phyloP scores from a whole-genome alignment of 2,888 invertebrate genomes.

The Keiferia lycopersicella region DNA sequence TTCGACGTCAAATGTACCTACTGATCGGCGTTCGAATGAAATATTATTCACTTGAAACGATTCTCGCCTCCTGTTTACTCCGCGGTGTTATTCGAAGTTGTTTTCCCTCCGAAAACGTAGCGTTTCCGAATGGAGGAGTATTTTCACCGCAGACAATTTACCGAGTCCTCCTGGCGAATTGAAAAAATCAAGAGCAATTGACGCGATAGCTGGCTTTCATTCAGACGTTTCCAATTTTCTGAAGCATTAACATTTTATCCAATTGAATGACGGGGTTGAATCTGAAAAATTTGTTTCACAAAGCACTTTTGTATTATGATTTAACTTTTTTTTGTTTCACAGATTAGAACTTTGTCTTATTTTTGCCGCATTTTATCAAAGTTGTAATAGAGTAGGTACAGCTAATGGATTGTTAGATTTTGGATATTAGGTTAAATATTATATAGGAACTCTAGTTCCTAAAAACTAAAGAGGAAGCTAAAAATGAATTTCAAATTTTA shows the following conservation, averaged over 20 bases:
- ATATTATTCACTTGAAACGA: slow-evolving; percentile 47
- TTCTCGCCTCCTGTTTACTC: slow-evolving; percentile 36
- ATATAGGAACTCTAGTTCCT: too few relatives aligned
- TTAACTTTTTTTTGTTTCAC: slow-evolving; percentile 14
- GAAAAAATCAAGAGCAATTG: slow-evolving; percentile 30
- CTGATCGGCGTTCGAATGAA: slow-evolving; percentile 53
- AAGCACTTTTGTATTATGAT: slow-evolving; percentile 6
- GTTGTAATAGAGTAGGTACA: too few relatives aligned
- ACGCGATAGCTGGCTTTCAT: slow-evolving; percentile 27
- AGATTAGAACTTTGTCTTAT: slow-evolving; percentile 30
- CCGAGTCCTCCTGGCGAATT: slow-evolving; percentile 25
- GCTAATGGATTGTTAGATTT: too few relatives aligned
- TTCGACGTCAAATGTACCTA: slow-evolving; percentile 56
- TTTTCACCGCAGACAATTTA: slow-evolving; percentile 28
- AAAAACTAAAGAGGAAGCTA: too few relatives aligned
- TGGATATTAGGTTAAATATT: too few relatives aligned
- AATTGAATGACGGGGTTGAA: slow-evolving; percentile 27
- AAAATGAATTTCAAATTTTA: too few relatives aligned
- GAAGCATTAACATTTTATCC: slow-evolving; percentile 31
- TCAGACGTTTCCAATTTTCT: slow-evolving; percentile 30
- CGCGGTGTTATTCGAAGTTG: slow-evolving; percentile 34
- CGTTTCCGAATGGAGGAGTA: slow-evolving; percentile 26
- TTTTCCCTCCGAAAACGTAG: slow-evolving; percentile 23
- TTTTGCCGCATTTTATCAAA: slow-evolving; percentile 27
- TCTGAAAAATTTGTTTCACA: slow-evolving; percentile 29